These are phyloP conservation scores for Notamacropus eugenii DNA, from an alignment of 2,797 vertebrate genomes.

Conservation along the genomic window DNA sequence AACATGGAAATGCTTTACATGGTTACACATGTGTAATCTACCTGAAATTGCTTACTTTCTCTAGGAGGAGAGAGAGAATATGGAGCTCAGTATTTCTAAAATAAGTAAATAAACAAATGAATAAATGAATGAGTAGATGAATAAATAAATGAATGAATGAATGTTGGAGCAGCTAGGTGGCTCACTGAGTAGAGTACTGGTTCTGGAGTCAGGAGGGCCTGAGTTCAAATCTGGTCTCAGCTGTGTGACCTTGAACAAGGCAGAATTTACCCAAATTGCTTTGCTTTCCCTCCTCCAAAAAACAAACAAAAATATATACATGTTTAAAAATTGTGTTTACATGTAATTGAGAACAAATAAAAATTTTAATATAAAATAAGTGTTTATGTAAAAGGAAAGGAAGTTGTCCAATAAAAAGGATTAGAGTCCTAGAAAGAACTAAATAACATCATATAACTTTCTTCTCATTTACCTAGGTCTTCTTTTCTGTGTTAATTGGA, in stretches of 20 bases:
- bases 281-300: no score
- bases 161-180: no score
- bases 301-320: no score
- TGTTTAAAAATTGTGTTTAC: neutral
- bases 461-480: conserved; percentile 87
- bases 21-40: neutral
- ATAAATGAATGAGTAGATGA: no score
- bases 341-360: neutral
- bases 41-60: neutral
- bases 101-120: no score
- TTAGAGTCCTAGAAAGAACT: neutral
- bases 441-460: conserved; percentile 16
- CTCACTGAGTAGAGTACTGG: no score
- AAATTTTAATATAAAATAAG: neutral
- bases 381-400: neutral
- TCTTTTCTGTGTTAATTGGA: conserved; percentile 93
- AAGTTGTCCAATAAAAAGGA: neutral
- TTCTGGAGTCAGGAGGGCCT: no score
- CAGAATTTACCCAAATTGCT: no score
- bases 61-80: neutral
- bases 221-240: no score
- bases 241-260: no score
- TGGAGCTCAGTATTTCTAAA: neutral
- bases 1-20: neutral
- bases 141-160: no score